A percentile compares a stretch with the other conserved stretches of the same genome.
These are phyloP conservation scores for Unio pictorum DNA, from an alignment of 2,888 invertebrate genomes.

Conservation along the genomic window DNA sequence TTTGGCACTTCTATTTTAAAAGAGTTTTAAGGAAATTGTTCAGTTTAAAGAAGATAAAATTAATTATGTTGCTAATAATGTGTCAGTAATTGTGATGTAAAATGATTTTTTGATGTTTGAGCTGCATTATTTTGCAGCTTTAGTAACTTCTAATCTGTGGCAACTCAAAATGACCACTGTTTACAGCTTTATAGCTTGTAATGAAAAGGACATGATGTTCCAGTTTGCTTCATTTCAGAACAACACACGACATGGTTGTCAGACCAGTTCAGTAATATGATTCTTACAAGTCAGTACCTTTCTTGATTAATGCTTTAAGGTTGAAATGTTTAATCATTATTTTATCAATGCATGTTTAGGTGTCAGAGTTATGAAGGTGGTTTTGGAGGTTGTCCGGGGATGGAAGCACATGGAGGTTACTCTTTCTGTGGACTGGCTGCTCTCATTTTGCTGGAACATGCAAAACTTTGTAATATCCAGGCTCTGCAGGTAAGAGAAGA, in stretches of 20 bases:
- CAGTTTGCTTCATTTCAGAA: not conserved
- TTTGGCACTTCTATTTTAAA: too few relatives aligned
- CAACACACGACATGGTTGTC: not conserved
- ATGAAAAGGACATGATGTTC: not conserved
- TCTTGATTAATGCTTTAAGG: not conserved
- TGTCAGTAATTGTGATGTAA: too few relatives aligned
- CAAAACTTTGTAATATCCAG: constrained; percentile 82
- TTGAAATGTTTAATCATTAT: not conserved
- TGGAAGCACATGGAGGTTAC: constrained; percentile 99
- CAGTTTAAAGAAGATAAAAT: too few relatives aligned
- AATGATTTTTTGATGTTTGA: too few relatives aligned
- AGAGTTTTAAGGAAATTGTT: too few relatives aligned
- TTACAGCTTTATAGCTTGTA: too few relatives aligned
- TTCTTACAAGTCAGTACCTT: not conserved
- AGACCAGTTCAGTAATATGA: not conserved
- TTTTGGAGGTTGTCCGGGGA: constrained; percentile 92
- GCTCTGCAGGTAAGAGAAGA: constrained; percentile 75
- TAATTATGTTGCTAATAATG: too few relatives aligned
- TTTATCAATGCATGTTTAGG: constrained; percentile 69
- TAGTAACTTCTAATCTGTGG: too few relatives aligned
- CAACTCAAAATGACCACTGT: too few relatives aligned
- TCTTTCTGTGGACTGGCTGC: constrained; percentile 97
- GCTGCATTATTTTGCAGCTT: too few relatives aligned
- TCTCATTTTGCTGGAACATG: constrained; percentile 85
- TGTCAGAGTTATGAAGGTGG: constrained; percentile 99